Evolutionary conservation across 2,797 vertebrate species (phyloP), one percentile per base, ranked within the genome.

Genomic region (Emys orbicularis): DNA sequence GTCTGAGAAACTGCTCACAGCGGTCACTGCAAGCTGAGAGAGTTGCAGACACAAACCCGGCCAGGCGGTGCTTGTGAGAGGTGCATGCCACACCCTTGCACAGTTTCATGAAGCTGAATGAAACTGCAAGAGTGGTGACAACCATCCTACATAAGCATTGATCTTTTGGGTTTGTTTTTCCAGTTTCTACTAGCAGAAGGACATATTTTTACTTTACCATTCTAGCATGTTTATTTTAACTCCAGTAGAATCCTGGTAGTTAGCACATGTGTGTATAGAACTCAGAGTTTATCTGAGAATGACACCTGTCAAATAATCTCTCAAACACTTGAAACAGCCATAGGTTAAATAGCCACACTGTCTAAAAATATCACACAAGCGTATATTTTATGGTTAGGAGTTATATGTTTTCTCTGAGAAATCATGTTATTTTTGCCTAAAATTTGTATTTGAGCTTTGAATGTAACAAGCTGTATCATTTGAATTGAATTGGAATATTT

Each of bases 81-180:
- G 13, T 61, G 59, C 2, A 3, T 4, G 59, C 59, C 31, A 8
- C 15, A 16, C 59, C 4, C 8, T 61, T 34, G 19, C 11, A 31
- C 34, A 65, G 34, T 18, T 68, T 68, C 19, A 23, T 37, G n/a
- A n/a, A 37, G 18, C 9, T 21, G n/a, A n/a, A 65, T 65, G 34
- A n/a, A 65, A 5, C 8, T n/a, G 34, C 19, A 23, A 21, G 65
- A 68, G 65, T 37, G 16, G 18, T 21, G 65, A 68, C n/a, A 21
- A 2, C 25, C 41, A 76, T 76, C 44, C 25, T 29, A 41, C 21
- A 25, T 12, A 76, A 47, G 25, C 13, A 16, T 23, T 83, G 68
- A 61, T 94, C 83, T 90, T 87, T 86, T 81, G 56, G 44, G 68
- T 8, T 1, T 95, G 53, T 2, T 82, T 86, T 86, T 85, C 8